Evolutionary conservation across 2,113 vertebrate species (phyloP), one percentile per base, ranked within the genome.

Genomic region (Gallinago media): DNA sequence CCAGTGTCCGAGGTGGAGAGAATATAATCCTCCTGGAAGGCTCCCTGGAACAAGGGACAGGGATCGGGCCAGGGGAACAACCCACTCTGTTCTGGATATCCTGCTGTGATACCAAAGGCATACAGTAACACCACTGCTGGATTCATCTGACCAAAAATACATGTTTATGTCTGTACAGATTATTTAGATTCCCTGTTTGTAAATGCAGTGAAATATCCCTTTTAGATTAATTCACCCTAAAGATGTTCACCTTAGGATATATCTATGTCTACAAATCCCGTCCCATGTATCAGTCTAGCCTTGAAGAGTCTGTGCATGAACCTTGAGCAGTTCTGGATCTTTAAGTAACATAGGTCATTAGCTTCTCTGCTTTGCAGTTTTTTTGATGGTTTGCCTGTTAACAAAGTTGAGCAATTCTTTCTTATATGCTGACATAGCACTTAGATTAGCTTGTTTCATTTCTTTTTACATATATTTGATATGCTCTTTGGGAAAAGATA

Each of bases 151-250:
- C 25, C 15, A 54, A 81, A 88, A 59, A 40, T 38, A 66, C 1
- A 0, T n/a, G 12, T 26, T 26, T 4, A 1, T 34, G 22, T 40
- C 56, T 55, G 3, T 47, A 40, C 8, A 61, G 12, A 12, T 2
- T 70, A 7, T 66, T 89, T 66, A 40, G 11, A 40, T 49, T 73
- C 7, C 9, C 7, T 56, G 11, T 70, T 20, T 6, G 3, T 47
- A 38, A 58, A 54, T n/a, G 13, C 27, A 84, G 40, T 32, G n/a
- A 88, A 86, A 54, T 13, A 76, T 15, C 3, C 6, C 8, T 74
- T 86, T 89, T 38, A 66, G 25, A 56, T 44, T 38, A n/a, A 77
- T 54, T 77, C 9, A n/a, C 13, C 10, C 19, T 42, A 32, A 63
- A 86, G 25, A 2, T 56, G 29, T 63, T 83, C 12, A 42, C 6